Percentiles rank a stretch among this genome's conserved stretches.
Evolutionary conservation across 2,888 invertebrate genomes (phyloP).

Genomic region (Torymus auratus): DNA sequence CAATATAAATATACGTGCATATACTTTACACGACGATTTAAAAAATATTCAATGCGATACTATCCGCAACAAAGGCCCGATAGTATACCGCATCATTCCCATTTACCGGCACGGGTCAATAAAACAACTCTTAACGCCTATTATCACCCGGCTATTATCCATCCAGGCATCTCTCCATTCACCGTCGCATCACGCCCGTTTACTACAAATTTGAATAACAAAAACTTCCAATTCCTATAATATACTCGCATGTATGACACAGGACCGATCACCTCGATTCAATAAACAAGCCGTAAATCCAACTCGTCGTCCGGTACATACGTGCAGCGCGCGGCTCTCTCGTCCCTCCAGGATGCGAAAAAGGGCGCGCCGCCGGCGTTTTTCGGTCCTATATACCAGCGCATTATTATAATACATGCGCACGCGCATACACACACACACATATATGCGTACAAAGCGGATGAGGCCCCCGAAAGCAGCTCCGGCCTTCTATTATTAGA

Average conservation of each 20-base stretch:
- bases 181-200: not conserved
- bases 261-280: constrained; percentile 30
- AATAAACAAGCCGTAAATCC: constrained; percentile 52
- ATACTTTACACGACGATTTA: too few species aligned
- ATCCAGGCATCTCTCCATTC: too few species aligned
- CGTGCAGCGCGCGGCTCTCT: not conserved
- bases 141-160: too few species aligned
- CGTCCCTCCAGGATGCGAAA: constrained; percentile 19
- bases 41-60: too few species aligned
- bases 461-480: not conserved
- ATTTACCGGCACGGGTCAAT: too few species aligned
- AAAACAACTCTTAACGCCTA: too few species aligned
- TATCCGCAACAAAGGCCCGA: too few species aligned
- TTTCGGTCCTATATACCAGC: not conserved
- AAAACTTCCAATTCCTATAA: not conserved
- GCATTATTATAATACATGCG: constrained; percentile 1
- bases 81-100: too few species aligned
- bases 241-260: too few species aligned
- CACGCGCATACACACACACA: too few species aligned
- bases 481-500: constrained; percentile 44
- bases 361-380: constrained; percentile 31
- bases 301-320: not conserved
- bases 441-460: too few species aligned
- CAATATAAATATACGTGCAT: too few species aligned
- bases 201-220: not conserved